These are phyloP conservation scores for Chionoecetes opilio DNA, from an alignment of 1,140 invertebrate genomes.

Conservation along the genomic window DNA sequence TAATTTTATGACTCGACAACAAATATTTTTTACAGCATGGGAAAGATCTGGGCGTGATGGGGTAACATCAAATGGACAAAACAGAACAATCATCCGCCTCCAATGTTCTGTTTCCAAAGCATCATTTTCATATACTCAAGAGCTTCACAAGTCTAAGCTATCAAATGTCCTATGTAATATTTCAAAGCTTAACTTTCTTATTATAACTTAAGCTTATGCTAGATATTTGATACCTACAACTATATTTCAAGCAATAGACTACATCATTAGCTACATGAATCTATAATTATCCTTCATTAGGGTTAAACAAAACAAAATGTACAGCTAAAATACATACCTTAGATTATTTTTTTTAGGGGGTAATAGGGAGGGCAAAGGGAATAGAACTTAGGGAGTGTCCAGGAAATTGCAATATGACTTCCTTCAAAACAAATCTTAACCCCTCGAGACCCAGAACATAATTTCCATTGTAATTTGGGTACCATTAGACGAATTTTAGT, in stretches of 20 bases:
- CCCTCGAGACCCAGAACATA: too few relatives aligned
- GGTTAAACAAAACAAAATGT: background rate
- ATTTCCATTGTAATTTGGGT: too few relatives aligned
- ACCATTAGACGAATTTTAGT: too few relatives aligned
- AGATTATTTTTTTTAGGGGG: background rate
- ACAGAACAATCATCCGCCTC: background rate
- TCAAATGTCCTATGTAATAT: too few relatives aligned
- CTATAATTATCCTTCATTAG: background rate
- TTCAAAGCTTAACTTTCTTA: background rate
- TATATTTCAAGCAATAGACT: background rate
- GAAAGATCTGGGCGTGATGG: too few relatives aligned
- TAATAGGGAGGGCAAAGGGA: too few relatives aligned
- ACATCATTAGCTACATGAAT: background rate
- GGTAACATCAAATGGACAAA: background rate
- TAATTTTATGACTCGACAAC: too few relatives aligned
- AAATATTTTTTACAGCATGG: too few relatives aligned
- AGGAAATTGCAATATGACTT: conserved; percentile 11
- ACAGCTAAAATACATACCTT: background rate
- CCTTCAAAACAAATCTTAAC: background rate
- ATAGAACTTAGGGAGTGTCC: background rate
- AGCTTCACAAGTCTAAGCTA: background rate
- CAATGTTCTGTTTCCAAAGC: background rate
- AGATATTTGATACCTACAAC: background rate
- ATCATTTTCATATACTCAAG: background rate
- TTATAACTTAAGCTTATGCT: background rate